A percentile compares a stretch with the other conserved stretches of the same genome.
Evolutionary conservation across 2,888 invertebrate genomes (phyloP).

Genomic region (Catonia carolina): DNA sequence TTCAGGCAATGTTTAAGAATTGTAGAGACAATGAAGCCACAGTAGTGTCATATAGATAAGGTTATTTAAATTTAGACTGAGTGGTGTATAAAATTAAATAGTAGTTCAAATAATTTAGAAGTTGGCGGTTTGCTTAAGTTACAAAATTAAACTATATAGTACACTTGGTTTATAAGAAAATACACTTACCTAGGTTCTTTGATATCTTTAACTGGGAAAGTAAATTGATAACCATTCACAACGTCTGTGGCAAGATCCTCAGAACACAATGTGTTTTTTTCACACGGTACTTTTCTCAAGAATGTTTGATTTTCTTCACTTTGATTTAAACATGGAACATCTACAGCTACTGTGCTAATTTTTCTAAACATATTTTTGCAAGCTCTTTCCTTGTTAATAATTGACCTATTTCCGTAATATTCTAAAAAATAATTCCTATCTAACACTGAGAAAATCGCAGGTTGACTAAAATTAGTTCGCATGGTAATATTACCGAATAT

Average conservation of each 20-base stretch:
- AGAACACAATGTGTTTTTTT: conserved; percentile 63
- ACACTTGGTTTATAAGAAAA: too few relatives aligned
- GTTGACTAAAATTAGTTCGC: conserved; percentile 54
- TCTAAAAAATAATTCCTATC: conserved; percentile 83
- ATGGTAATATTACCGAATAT: conserved; percentile 93
- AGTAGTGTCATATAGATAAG: too few relatives aligned
- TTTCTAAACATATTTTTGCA: conserved; percentile 83
- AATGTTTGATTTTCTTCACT: conserved; percentile 66
- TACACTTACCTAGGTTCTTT: conserved; percentile 72
- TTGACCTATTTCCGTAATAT: conserved; percentile 74
- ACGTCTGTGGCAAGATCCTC: conserved; percentile 83
- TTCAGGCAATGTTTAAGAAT: too few relatives aligned
- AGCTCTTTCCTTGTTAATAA: conserved; percentile 59
- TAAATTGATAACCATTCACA: conserved; percentile 83
- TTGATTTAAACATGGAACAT: conserved; percentile 69
- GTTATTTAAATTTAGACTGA: too few relatives aligned
- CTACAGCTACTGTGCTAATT: conserved; percentile 75
- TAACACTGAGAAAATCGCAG: conserved; percentile 80
- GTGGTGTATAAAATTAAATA: too few relatives aligned
- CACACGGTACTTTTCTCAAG: conserved; percentile 80
- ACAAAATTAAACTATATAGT: too few relatives aligned
- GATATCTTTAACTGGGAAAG: conserved; percentile 84
- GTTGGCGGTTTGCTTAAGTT: too few relatives aligned
- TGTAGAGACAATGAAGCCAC: too few relatives aligned
- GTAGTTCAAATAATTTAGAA: too few relatives aligned